These are phyloP conservation scores for Drosophila sucinea DNA, from an alignment of 1,140 invertebrate species.

Conservation along the genomic window DNA sequence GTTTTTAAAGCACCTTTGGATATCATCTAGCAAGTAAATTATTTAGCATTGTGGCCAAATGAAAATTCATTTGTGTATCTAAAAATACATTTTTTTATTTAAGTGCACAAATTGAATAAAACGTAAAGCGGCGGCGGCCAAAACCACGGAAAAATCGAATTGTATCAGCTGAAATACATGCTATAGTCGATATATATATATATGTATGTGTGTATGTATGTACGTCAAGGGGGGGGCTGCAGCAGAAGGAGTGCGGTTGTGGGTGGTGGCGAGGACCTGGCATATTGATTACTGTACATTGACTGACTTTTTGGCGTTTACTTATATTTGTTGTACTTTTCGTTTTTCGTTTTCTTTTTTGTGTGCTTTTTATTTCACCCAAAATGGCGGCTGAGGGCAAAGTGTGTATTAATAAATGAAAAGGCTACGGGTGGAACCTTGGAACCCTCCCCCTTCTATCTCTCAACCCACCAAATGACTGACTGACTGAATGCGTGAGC, in stretches of 20 bases:
- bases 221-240: not conserved
- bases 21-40: no score
- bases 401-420: constrained; percentile 36
- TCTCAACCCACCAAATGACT: not conserved
- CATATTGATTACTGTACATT: constrained; percentile 16
- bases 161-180: not conserved
- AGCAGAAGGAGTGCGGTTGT: not conserved
- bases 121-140: not conserved
- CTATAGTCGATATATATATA: not conserved
- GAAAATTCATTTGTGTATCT: not conserved
- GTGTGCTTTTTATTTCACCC: constrained; percentile 37
- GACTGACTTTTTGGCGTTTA: constrained; percentile 9
- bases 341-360: not conserved
- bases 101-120: constrained; percentile 12
- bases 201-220: not conserved
- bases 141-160: constrained; percentile 14
- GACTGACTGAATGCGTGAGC: not conserved
- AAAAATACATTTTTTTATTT: not conserved
- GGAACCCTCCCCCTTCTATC: constrained; percentile 1
- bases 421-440: constrained; percentile 10
- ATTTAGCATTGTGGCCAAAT: not conserved
- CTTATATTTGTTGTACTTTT: constrained; percentile 20
- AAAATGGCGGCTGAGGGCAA: constrained; percentile 15
- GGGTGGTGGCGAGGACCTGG: not conserved
- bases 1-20: no score